Conservation (phyloP, 2,797 vertebrate species). For the Kryptolebias ocellatus region DNA sequence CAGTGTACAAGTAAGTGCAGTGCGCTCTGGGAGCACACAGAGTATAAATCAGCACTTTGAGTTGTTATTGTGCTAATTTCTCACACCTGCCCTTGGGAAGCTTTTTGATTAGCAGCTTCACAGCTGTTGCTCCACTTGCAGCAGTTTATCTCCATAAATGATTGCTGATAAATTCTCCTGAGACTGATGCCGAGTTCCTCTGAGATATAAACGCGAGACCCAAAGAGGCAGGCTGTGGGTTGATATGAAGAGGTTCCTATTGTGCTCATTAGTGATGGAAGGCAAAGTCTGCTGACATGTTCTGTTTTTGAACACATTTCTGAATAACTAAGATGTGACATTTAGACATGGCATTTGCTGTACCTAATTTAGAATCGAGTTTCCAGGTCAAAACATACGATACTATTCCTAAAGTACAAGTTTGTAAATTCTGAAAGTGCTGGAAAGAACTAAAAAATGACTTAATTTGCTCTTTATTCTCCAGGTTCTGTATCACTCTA, state of each 20-base stretch:
- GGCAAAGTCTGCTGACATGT: conserved; percentile 35
- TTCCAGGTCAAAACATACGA: conserved; percentile 15
- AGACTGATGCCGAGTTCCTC: conserved; percentile 65
- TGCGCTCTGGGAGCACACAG: conserved; percentile 32
- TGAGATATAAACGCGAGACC: conserved; percentile 56
- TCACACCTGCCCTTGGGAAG: conserved; percentile 75
- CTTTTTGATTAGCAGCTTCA: conserved; percentile 72
- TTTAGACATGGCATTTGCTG: conserved; percentile 55
- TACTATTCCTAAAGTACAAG: conserved; percentile 1
- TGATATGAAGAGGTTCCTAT: conserved; percentile 52
- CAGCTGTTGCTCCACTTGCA: conserved; percentile 77
- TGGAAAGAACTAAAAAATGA: not conserved
- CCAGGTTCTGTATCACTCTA: not conserved
- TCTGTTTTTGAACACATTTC: conserved; percentile 38
- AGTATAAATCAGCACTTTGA: conserved; percentile 64
- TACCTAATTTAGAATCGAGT: conserved; percentile 11
- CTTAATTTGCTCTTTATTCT: not conserved
- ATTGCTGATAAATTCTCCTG: conserved; percentile 77
- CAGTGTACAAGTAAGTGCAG: conserved; percentile 34
- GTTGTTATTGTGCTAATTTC: conserved; percentile 76
- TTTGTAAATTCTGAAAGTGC: conserved; percentile 12
- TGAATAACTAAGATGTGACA: conserved; percentile 52
- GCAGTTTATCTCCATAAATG: conserved; percentile 77
- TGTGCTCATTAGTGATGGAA: conserved; percentile 66
- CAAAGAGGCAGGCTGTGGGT: conserved; percentile 46